Evolutionary conservation across 1,140 invertebrate species (phyloP), one percentile per base, ranked within the genome.

Genomic region (Ditylenchus dipsaci): DNA sequence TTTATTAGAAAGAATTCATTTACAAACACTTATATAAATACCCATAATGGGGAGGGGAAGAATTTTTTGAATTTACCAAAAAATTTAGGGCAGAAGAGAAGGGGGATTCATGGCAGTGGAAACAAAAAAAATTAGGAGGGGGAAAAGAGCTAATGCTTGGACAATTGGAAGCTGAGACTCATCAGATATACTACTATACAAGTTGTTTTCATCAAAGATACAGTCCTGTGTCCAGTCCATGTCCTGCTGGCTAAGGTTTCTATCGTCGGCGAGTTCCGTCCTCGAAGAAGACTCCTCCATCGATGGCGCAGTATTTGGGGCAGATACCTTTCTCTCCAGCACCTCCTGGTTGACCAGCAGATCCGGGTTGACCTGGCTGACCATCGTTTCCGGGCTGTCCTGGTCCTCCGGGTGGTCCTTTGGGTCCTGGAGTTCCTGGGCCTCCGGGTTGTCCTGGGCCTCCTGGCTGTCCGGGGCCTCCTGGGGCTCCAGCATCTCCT

Each of bases 261-360:
- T 75, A 75, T 65, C 73, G 72, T 26, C 77, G 69, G 45, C 78
- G 72, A 43, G 78, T 80, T 69, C 78, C 78, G 69, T 80, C 78
- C 60, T 81, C 78, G 72, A 82, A 80, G 77, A 80, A 80, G 68
- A 80, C 77, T 60, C 78, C 78, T 62, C 78, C 78, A 29, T 79
- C 78, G 76, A 79, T 77, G 59, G 78, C 78, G 65, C 78, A 79
- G 72, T 79, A 79, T 56, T 79, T 79, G 58, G 78, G 78, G 67
- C 78, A 79, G 71, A 79, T 81, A 63, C 78, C 78, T 73, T 80
- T 80, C 67, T 79, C 78, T 64, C 68, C 76, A 60, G 74, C 58
- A 29, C 69, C 69, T 33, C 74, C 74, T 1, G 74, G 65, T 47
- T 43, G 29, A 59, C 74, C 74, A 27, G 74, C 43, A 21, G 29